phyloP scores from a whole-genome alignment of 2,888 invertebrate species.

The Latrodectus elegans region DNA sequence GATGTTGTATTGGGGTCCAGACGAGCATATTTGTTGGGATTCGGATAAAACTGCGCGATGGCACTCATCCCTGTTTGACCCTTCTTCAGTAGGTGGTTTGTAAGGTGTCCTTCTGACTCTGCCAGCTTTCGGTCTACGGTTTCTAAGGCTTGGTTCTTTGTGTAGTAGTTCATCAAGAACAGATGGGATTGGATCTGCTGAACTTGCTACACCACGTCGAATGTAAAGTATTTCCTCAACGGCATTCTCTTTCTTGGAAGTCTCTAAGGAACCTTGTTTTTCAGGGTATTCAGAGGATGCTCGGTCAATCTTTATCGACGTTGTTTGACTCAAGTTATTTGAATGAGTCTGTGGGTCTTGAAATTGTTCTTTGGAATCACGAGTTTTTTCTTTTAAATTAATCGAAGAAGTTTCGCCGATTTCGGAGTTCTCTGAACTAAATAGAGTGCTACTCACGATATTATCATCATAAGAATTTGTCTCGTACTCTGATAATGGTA shows the following conservation, averaged over 20 bases:
- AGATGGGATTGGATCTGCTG: neutral
- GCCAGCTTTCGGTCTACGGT: neutral
- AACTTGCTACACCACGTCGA: neutral
- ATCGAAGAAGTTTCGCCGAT: neutral
- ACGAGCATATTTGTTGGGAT: constrained; percentile 9
- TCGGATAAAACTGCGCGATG: neutral
- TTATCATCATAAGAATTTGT: neutral
- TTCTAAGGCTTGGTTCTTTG: neutral
- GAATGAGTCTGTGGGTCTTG: neutral
- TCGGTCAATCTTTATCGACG: neutral
- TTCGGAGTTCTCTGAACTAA: neutral
- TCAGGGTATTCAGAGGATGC: neutral
- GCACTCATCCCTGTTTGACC: neutral
- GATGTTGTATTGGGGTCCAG: constrained; percentile 11
- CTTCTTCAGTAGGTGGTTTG: neutral
- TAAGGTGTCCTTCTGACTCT: neutral
- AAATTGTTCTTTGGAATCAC: neutral
- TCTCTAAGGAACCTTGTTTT: no score
- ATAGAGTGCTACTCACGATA: neutral
- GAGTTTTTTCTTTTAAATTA: neutral
- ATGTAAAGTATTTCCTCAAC: constrained; percentile 19
- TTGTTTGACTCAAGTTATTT: neutral
- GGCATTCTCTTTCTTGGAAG: neutral
- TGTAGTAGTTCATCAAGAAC: neutral
- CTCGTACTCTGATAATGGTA: neutral